A percentile compares a stretch with the other conserved stretches of the same genome.
phyloP scores from a whole-genome alignment of 2,113 vertebrate genomes.

The Glaucomys volans region DNA sequence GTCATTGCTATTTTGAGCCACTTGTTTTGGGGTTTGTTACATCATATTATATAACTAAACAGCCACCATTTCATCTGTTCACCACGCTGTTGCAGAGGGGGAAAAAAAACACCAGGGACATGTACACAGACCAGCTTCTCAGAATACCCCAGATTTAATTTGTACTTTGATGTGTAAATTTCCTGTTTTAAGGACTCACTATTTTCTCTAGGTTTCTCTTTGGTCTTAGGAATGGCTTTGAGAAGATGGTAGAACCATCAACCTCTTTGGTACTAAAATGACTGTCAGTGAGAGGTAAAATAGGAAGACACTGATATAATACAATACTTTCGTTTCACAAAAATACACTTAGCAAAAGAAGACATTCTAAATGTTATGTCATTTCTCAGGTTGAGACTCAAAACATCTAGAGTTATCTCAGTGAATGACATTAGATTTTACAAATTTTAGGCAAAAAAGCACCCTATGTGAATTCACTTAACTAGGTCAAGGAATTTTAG shows the following conservation, averaged over 20 bases:
- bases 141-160: background rate
- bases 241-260: slow-evolving; percentile 56
- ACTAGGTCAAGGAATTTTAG: slow-evolving; percentile 55
- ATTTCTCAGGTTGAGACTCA: slow-evolving; percentile 56
- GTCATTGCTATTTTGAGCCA: background rate
- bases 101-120: background rate
- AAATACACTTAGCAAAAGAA: slow-evolving; percentile 54
- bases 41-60: background rate
- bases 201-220: background rate
- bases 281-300: slow-evolving; percentile 44
- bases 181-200: background rate
- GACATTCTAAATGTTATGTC: slow-evolving; percentile 67
- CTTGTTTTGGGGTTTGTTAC: background rate
- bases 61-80: background rate
- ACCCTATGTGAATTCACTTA: background rate
- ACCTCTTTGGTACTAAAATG: slow-evolving; percentile 2
- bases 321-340: slow-evolving; percentile 50
- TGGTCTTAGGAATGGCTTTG: background rate
- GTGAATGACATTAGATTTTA: slow-evolving; percentile 32
- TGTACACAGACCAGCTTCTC: background rate
- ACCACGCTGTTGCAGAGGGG: background rate
- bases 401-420: slow-evolving; percentile 54
- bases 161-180: background rate
- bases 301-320: slow-evolving; percentile 11
- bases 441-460: slow-evolving; percentile 26